Evolutionary conservation across 2,888 invertebrate genomes (phyloP).

Genomic region (Tupiocoris notatus): DNA sequence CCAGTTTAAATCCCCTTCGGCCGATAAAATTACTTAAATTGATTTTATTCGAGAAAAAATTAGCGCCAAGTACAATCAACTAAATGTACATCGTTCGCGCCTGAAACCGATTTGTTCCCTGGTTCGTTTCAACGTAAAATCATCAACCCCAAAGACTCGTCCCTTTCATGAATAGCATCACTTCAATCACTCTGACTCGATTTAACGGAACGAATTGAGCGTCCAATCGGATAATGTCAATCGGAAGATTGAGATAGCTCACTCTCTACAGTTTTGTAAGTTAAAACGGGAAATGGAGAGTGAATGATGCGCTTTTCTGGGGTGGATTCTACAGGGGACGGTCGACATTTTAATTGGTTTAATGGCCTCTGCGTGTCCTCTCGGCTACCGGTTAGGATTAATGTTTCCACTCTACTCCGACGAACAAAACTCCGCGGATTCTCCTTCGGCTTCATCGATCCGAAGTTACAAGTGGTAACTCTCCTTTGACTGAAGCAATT

Average conservation of each 20-base stretch:
- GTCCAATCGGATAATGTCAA: conserved; percentile 14
- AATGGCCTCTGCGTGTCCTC: conserved; percentile 10
- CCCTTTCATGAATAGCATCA: background rate
- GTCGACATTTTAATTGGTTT: conserved; percentile 3
- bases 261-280: background rate
- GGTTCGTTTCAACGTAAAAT: background rate
- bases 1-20: too few relatives aligned
- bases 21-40: too few relatives aligned
- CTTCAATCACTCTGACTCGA: background rate
- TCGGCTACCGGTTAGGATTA: background rate
- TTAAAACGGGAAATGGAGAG: background rate
- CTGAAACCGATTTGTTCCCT: too few relatives aligned
- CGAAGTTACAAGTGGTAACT: too few relatives aligned
- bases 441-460: background rate
- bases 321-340: background rate
- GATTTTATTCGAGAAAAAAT: too few relatives aligned
- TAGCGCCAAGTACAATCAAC: too few relatives aligned
- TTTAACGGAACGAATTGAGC: conserved; percentile 25
- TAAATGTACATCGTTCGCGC: too few relatives aligned
- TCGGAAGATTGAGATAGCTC: background rate
- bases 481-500: too few relatives aligned
- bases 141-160: background rate
- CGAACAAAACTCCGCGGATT: background rate
- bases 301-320: background rate
- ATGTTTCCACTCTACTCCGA: background rate